These are phyloP conservation scores for Lanistes nyassanus DNA, from an alignment of 1,140 invertebrate species.

Conservation along the genomic window DNA sequence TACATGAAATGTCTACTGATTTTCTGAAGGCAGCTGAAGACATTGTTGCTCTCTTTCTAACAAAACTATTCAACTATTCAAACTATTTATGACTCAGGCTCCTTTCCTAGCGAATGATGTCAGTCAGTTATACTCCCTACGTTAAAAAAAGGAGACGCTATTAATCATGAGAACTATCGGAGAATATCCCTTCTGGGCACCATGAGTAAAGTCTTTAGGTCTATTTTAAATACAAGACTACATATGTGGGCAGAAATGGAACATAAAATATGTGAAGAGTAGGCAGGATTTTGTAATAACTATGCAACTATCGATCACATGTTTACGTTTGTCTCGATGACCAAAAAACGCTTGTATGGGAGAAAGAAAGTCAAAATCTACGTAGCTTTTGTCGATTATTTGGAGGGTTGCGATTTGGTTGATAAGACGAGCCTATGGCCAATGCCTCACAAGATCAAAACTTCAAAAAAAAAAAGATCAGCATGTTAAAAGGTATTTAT, in stretches of 20 bases:
- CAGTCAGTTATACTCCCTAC: background rate
- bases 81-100: no score
- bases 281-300: slow-evolving; percentile 9
- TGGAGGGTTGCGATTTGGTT: no score
- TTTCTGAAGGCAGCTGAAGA: no score
- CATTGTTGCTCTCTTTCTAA: no score
- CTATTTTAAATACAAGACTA: background rate
- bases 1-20: no score
- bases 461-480: no score
- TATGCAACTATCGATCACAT: slow-evolving; percentile 12
- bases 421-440: no score
- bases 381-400: no score
- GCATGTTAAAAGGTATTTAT: no score
- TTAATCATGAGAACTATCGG: background rate
- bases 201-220: slow-evolving; percentile 11
- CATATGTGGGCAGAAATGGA: background rate
- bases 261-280: slow-evolving; percentile 3
- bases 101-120: background rate
- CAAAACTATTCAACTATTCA: no score
- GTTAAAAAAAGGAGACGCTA: slow-evolving; percentile 1
- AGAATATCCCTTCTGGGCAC: background rate
- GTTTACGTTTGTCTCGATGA: background rate
- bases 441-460: no score
- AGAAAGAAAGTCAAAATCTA: slow-evolving; percentile 1
- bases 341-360: background rate